Base-by-base conservation (phyloP, 1,140 invertebrate genomes). In the Protaetia brevitarsis region DNA sequence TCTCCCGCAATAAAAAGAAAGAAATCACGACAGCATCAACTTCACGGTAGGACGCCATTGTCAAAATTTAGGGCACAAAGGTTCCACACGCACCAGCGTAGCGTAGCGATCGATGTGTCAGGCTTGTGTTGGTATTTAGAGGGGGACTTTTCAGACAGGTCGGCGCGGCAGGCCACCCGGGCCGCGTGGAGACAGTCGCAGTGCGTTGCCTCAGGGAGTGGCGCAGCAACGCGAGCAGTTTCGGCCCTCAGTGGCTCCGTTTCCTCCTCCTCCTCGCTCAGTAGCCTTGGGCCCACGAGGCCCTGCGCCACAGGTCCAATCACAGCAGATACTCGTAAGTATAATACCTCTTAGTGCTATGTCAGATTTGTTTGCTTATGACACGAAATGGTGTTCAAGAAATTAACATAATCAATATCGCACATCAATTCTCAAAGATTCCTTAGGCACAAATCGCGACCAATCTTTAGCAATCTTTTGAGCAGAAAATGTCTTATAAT, bases 101-200 rank as follows among this genome's bases (percentile, higher is more conserved):
- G 41, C 41, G 41, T 59, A 29, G 57, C 27, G 26, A 59, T 73
- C 67, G 69, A 70, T 74, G 73, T 76, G 71, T 72, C 63, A 69
- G 70, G 71, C 74, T 78, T 70, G 75, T 72, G 74, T 76, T 77
- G 77, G 76, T 79, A 78, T 78, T 79, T 73, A 79, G 78, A 79
- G 77, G 77, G 69, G 75, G 72, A 83, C 80, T 84, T 87, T 88
- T 86, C 86, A 88, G 86, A 88, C 86, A 87, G 87, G 86, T 86
- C 85, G 86, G 85, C 86, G 86, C 85, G 85, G 85, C 87, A 86
- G 82, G 83, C 83, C 85, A 86, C 82, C 82, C 85, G 87, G 84
- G 85, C 86, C 83, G 87, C 87, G 85, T 88, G 87, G 87, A 87
- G 87, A 84, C 87, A 88, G 83, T 88, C 86, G 82, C 86, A 87